Evolutionary conservation across 2,888 invertebrate genomes (phyloP).

Genomic region (Leptinotarsa juncta): DNA sequence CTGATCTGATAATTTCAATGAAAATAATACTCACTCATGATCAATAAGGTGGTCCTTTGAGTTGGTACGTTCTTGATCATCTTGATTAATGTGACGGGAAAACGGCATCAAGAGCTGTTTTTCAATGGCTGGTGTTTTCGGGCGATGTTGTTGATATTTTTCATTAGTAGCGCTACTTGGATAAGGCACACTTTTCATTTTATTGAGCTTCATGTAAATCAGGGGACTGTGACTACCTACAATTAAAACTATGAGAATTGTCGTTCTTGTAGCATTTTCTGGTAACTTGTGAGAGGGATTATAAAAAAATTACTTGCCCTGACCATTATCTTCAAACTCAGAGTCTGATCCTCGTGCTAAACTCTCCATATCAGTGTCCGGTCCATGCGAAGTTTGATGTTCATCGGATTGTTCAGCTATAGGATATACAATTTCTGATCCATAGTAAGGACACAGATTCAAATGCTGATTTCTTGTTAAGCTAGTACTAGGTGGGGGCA

Average conservation of each 20-base stretch:
- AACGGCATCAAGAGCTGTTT: background rate
- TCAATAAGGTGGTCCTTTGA: slow-evolving; percentile 74
- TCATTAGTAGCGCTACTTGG: slow-evolving; percentile 23
- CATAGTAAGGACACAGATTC: slow-evolving; percentile 73
- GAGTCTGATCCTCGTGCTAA: slow-evolving; percentile 72
- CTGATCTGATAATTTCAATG: too few relatives aligned
- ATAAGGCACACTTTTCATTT: slow-evolving; percentile 56
- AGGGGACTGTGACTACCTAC: slow-evolving; percentile 74
- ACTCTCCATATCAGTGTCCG: slow-evolving; percentile 72
- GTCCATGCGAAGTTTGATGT: slow-evolving; percentile 75
- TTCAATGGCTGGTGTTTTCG: slow-evolving; percentile 39
- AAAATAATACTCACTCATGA: slow-evolving; percentile 6
- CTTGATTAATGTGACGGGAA: slow-evolving; percentile 67
- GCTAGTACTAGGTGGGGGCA: slow-evolving; percentile 79
- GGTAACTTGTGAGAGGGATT: background rate
- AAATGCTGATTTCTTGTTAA: slow-evolving; percentile 78
- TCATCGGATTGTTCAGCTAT: slow-evolving; percentile 89
- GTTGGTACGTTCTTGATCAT: slow-evolving; percentile 74
- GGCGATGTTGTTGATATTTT: slow-evolving; percentile 54
- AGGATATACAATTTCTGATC: slow-evolving; percentile 84
- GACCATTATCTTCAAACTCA: slow-evolving; percentile 77
- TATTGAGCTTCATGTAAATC: slow-evolving; percentile 62
- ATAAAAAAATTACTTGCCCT: slow-evolving; percentile 63
- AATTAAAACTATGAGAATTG: slow-evolving; percentile 6
- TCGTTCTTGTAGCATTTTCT: too few relatives aligned